Conservation (phyloP, 2,797 vertebrate genomes). For the Ambastaia sidthimunki region DNA sequence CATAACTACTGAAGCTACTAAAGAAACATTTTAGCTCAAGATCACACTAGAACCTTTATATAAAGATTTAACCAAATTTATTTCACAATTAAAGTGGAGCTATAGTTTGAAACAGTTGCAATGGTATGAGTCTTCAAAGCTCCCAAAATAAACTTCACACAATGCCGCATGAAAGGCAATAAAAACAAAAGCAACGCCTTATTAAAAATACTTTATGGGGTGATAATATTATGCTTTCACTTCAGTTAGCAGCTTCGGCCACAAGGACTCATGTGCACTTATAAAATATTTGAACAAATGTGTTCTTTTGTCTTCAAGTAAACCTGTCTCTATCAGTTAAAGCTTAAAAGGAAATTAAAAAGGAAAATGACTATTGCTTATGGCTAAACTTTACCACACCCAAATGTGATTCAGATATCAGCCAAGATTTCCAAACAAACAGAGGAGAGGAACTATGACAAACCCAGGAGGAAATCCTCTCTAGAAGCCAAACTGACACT, state of each 20-base stretch:
- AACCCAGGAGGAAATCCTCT: constrained; percentile 26
- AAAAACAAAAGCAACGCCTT: constrained; percentile 12
- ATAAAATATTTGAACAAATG: not conserved
- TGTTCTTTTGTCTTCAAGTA: not conserved
- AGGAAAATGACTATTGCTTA: constrained; percentile 2
- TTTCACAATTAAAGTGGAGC: not conserved
- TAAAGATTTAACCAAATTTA: not conserved
- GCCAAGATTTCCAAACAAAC: constrained; percentile 21
- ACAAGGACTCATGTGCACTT: not conserved
- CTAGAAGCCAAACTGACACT: not conserved
- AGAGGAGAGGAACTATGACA: constrained; percentile 6
- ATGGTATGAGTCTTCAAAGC: not conserved
- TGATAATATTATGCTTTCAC: constrained; percentile 1
- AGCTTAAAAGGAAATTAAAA: constrained; percentile 2
- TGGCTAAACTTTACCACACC: constrained; percentile 18
- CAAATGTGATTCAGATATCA: constrained; percentile 23
- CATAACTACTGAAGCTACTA: no score
- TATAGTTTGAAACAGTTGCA: not conserved
- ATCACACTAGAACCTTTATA: not conserved
- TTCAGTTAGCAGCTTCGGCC: not conserved
- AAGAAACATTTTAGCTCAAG: not conserved
- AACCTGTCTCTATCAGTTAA: constrained; percentile 1
- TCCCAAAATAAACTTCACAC: not conserved
- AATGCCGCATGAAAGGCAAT: not conserved
- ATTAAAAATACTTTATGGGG: constrained; percentile 5